Conservation (phyloP, 2,113 vertebrate genomes). For the Petaurus breviceps region DNA sequence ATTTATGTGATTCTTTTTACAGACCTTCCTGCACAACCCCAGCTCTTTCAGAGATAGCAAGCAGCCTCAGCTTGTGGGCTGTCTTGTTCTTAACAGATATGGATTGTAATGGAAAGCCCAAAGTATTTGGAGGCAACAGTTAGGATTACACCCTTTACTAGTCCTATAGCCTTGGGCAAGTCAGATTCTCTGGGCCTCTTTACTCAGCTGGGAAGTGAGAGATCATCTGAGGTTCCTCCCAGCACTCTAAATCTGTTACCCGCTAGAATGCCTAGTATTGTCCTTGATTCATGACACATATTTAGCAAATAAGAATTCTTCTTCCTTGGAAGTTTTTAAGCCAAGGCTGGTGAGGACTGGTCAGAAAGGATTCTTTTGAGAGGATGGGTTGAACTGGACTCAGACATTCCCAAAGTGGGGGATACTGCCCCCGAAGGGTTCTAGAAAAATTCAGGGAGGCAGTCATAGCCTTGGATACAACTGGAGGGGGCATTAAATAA, state of each 20-base stretch:
- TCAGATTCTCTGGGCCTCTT: background rate
- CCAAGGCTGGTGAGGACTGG: background rate
- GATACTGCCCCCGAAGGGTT: no score
- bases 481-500: no score
- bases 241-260: background rate
- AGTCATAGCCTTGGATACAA: no score
- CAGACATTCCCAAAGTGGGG: no score
- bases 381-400: background rate
- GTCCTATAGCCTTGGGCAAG: background rate
- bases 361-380: background rate
- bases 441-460: no score
- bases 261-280: rapidly evolving
- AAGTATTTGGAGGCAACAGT: background rate
- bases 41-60: background rate
- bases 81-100: background rate
- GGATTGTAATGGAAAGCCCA: background rate
- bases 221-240: background rate
- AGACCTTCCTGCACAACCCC: background rate
- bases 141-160: background rate
- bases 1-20: background rate
- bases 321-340: background rate
- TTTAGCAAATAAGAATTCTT: background rate
- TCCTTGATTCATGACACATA: background rate
- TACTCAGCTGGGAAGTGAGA: background rate
- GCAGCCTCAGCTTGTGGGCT: no score